These are phyloP conservation scores for Brachionus asplanchnoidis DNA, from an alignment of 1,140 invertebrate genomes.

Conservation along the genomic window DNA sequence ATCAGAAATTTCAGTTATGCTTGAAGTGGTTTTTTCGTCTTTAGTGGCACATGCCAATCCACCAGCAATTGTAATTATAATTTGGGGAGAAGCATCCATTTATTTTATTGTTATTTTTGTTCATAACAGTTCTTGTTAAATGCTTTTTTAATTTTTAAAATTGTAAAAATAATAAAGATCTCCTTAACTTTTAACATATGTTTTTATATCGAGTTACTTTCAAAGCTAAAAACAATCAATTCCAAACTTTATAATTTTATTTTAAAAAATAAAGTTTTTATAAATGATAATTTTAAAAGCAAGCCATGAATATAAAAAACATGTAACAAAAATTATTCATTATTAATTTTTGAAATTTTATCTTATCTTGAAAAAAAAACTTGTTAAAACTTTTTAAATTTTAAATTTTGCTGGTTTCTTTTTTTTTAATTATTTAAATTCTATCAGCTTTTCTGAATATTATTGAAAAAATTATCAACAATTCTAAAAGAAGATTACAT, in stretches of 20 bases:
- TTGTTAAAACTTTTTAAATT: neutral
- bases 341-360: neutral
- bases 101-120: neutral
- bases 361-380: neutral
- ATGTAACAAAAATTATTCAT: neutral
- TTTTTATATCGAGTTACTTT: neutral
- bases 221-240: neutral
- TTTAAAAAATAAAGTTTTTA: no score
- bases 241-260: neutral
- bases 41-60: neutral
- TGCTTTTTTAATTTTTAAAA: neutral
- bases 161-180: neutral
- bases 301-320: neutral
- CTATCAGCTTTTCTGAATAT: neutral
- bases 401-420: no score
- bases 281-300: neutral
- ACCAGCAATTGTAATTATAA: constrained; percentile 14
- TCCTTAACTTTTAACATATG: neutral
- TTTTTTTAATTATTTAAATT: neutral
- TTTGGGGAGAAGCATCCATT: neutral
- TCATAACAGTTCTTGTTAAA: neutral
- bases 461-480: no score
- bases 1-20: neutral
- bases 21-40: neutral
- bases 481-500: no score